phyloP scores from a whole-genome alignment of 2,113 vertebrate genomes.

The Perca fluviatilis region DNA sequence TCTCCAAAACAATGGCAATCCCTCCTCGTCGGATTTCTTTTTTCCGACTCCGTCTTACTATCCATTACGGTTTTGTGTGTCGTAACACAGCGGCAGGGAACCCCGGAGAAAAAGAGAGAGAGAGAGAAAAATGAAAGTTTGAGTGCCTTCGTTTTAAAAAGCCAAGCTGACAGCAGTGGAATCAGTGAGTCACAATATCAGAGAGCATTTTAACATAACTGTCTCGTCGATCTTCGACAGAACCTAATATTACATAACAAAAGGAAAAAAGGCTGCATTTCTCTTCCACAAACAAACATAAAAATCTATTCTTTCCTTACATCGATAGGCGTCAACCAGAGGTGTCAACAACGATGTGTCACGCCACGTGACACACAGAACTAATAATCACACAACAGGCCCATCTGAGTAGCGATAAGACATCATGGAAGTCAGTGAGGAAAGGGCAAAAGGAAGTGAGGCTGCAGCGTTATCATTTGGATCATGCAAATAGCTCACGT shows the following conservation, averaged over 20 bases:
- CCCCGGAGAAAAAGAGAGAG: constrained; percentile 17
- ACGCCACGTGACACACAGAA: constrained; percentile 13
- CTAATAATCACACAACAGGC: constrained; percentile 23
- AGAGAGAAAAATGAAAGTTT: not conserved
- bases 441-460: constrained; percentile 64
- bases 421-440: constrained; percentile 35
- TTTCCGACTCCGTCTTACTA: constrained; percentile 60
- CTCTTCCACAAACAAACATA: not conserved
- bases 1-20: constrained; percentile 92
- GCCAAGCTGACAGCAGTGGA: constrained; percentile 65
- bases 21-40: constrained; percentile 51
- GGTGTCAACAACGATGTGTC: not conserved
- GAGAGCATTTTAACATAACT: constrained; percentile 39
- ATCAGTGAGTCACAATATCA: constrained; percentile 67
- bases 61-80: constrained; percentile 62
- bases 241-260: not conserved
- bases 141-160: too few species aligned
- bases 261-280: not conserved
- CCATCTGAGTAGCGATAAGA: constrained; percentile 38
- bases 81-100: constrained; percentile 69
- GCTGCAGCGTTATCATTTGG: constrained; percentile 46
- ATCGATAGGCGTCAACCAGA: not conserved
- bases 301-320: not conserved
- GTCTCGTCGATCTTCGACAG: not conserved
- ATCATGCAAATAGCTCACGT: constrained; percentile 64